Evolutionary conservation across 2,113 vertebrate genomes (phyloP), one percentile per base, ranked within the genome.

Genomic region (Gopherus evgoodei): DNA sequence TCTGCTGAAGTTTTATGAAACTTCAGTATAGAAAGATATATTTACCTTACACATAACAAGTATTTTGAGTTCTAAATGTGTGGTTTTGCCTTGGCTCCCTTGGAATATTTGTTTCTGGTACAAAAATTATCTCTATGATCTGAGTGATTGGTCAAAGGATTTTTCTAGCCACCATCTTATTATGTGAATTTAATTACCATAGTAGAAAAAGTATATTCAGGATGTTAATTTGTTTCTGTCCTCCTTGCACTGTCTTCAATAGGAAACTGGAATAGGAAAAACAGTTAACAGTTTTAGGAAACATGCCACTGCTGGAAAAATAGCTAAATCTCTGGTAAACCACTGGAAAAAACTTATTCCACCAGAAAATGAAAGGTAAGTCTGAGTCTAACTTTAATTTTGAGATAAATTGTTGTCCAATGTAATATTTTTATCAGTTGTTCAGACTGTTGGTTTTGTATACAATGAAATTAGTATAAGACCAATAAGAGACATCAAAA

Each of bases 181-280:
- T 89, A 4, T 78, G 65, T 72, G 65, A 72, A 72, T 88, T 31
- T 4, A 57, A 90, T 54, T n/a, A 50, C 13, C 13, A 16, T 50
- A 56, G 24, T 72, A 81, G 69, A 49, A 47, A 44, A 56, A 2
- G 3, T 91, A 87, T 94, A 6, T 88, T 91, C 84, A 75, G 19
- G 14, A 35, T 86, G 17, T 19, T 69, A 50, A 1, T 29, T 16
- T 57, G 79, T 85, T 84, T 8, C 14, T 2, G 12, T 88, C 76
- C 90, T 87, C 86, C 52, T 91, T 88, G 54, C 12, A 11, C 44
- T 82, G 0, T 90, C 25, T 83, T 88, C 81, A 86, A 96, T 91
- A 99, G 99, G 99, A 99, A 98, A 99, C 98, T 72, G 98, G 98
- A 94, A 99, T 98, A 84, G 98, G 98, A 19, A 99, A 99, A 98